Base-by-base conservation (phyloP, 2,113 vertebrate species). In the Etheostoma cragini region DNA sequence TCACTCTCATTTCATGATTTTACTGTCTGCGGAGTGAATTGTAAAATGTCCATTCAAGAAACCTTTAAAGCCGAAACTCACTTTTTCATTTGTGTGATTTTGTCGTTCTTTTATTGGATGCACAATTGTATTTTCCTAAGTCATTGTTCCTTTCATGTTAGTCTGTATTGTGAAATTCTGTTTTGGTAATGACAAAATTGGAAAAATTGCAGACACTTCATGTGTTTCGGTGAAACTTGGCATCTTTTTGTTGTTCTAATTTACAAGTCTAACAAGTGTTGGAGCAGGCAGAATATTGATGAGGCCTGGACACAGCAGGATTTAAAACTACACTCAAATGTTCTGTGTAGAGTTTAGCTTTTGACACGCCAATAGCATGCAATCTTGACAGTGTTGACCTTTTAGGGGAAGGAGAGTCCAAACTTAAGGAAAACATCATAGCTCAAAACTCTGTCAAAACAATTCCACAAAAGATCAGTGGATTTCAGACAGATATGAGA, bases 201-300 rank as follows among this genome's bases (percentile, higher is more conserved):
- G 14, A 14, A 16, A 30, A 58, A 58, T 57, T 57, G 56, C 24
- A 10, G 26, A 17, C 15, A 17, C 26, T 33, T 30, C 7, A 58
- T 17, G 30, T 17, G 15, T 33, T 30, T 58, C 0, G 1, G 56
- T 17, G 19, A 30, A 38, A 70, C 6, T 57, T 46, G 21, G 6
- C 47, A 38, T 24, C 19, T 50, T 61, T 0, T 69, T 7, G 53
- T 46, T 42, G 38, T 60, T 78, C 71, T 56, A 60, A 66, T 14
- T 76, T 76, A 72, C 72, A 52, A 49, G 56, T 15, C 60, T 21
- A 46, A 65, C 35, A 76, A 13, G 13, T 19, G 6, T 19, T 15
- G n/a, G 12, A 65, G 35, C 22, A 12, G 14, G 17, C 14, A 57
- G 13, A 47, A 57, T 47, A 19, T 19, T 10, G 4, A 16, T 64